Evolutionary conservation across 1,140 invertebrate genomes (phyloP), one percentile per base, ranked within the genome.

Genomic region (Drosophila dunni): DNA sequence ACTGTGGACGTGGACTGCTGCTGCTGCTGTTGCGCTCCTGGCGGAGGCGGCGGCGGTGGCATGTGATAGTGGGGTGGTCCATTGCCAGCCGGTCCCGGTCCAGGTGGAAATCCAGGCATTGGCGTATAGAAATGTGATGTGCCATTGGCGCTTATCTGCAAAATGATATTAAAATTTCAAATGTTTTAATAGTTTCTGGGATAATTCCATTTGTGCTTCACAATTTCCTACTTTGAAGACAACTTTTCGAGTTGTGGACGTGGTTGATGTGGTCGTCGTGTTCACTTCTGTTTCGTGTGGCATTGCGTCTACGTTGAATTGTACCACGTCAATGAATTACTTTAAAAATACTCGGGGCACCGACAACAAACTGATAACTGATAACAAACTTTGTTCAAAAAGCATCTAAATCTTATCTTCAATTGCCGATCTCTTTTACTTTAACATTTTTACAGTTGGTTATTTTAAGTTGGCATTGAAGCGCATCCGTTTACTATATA

Each of bases 61-160:
- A 94, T 92, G 75, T 94, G 94, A 92, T 93, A 95, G 78, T 94
- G 94, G 11, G 94, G 93, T 17, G 94, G 94, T 62, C 94, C 94
- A 68, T 94, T 94, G 40, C 80, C 84, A 29, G 81, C 81, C 11
- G 84, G 83, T 13, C 94, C 94, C 8, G 94, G 93, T 40, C 94
- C 92, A 0, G 85, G 72, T 8, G 82, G 79, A 69, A 81, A 91
- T 1, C 90, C 90, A 70, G 94, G 94, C 36, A 95, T 93, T 53
- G 94, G 95, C 45, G 94, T 94, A 42, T 91, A 92, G 46, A 82
- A 92, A 78, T 92, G 91, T 62, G 90, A 91, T 57, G 91, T 94
- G 63, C 95, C 95, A 92, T 95, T 95, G 29, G 81, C 78, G 54
- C 81, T 90, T 58, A 92, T 72, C 91, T 92, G 65, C 0, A 84